Percentiles rank a stretch among this genome's conserved stretches.
phyloP scores from a whole-genome alignment of 2,797 vertebrate genomes.

The Sandelia bainsii region DNA sequence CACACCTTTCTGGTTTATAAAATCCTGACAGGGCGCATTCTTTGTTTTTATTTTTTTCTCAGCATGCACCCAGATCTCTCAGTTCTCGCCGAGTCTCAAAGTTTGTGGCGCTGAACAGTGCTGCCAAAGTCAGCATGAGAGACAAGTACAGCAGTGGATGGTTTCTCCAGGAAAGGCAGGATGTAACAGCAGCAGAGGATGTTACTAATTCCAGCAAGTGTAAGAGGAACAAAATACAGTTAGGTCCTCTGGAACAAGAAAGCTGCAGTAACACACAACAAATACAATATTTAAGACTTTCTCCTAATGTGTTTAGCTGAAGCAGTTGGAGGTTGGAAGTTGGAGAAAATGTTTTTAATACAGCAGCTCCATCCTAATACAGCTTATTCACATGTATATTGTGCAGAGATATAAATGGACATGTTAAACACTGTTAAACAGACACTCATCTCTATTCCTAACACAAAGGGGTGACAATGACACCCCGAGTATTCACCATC shows the following conservation, averaged over 20 bases:
- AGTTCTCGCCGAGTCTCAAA: neutral
- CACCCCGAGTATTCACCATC: too few relatives aligned
- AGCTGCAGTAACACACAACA: neutral
- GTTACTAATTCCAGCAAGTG: neutral
- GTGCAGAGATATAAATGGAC: neutral
- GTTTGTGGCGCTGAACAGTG: neutral
- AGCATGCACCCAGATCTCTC: slow-evolving; percentile 24
- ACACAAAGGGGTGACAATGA: too few relatives aligned
- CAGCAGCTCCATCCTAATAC: too few relatives aligned
- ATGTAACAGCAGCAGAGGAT: neutral
- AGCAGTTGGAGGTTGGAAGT: neutral
- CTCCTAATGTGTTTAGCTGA: neutral
- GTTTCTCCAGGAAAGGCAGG: slow-evolving; percentile 17
- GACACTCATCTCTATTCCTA: too few relatives aligned
- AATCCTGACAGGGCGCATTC: slow-evolving; percentile 35
- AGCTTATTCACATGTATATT: too few relatives aligned
- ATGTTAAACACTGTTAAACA: too few relatives aligned
- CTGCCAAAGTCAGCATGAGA: slow-evolving; percentile 5
- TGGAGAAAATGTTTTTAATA: too few relatives aligned
- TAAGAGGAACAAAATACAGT: neutral
- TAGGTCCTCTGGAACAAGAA: neutral
- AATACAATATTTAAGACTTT: neutral
- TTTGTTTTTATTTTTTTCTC: neutral
- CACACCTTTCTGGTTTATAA: slow-evolving; percentile 47
- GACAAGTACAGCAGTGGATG: neutral